Percentiles rank a stretch among this genome's conserved stretches.
phyloP scores from a whole-genome alignment of 2,888 invertebrate genomes.

The Aleiodes alternator region DNA sequence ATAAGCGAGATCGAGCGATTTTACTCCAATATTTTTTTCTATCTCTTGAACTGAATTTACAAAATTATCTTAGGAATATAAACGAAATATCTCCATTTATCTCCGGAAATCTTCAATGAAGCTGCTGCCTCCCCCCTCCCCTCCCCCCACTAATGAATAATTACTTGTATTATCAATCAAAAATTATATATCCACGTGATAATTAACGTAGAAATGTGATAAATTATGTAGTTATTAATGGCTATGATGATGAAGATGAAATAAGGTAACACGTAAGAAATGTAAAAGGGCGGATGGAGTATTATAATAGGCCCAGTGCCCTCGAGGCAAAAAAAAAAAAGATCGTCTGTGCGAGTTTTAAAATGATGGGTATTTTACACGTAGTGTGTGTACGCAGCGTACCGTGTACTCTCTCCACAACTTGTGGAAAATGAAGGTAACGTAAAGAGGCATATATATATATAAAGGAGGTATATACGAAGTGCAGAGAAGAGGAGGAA shows the following conservation, averaged over 20 bases:
- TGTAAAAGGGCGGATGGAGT: not conserved
- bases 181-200: too few relatives aligned
- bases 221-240: conserved; percentile 2
- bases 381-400: conserved; percentile 60
- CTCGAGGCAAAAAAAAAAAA: conserved; percentile 46
- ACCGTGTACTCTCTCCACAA: conserved; percentile 57
- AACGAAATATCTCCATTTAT: too few relatives aligned
- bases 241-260: not conserved
- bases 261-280: not conserved
- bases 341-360: conserved; percentile 49
- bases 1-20: too few relatives aligned
- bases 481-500: conserved; percentile 44
- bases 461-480: conserved; percentile 50
- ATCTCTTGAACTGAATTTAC: too few relatives aligned
- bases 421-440: conserved; percentile 9
- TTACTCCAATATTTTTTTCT: too few relatives aligned
- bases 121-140: too few relatives aligned
- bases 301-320: conserved; percentile 43
- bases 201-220: too few relatives aligned
- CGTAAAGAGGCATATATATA: not conserved
- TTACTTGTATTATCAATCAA: not conserved
- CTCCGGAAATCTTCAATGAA: too few relatives aligned
- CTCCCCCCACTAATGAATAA: not conserved
- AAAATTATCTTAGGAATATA: too few relatives aligned
- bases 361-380: conserved; percentile 50